Conservation (phyloP, 2,113 vertebrate genomes). For the Phylloscopus whistleri region DNA sequence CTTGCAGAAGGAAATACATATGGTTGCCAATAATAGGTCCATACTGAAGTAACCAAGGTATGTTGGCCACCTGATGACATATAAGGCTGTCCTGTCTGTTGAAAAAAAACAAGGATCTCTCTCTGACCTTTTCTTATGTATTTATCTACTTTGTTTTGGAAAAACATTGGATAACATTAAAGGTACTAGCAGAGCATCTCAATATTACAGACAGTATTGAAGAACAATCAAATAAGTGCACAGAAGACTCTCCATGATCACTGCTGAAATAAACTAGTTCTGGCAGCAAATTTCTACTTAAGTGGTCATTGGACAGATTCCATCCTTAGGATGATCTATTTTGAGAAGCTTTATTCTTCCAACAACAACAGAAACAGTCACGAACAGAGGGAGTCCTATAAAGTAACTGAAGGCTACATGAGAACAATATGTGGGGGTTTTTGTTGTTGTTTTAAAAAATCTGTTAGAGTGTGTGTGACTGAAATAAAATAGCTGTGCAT, state of each 20-base stretch:
- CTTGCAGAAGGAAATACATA: background rate
- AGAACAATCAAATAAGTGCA: conserved; percentile 19
- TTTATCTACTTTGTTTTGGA: background rate
- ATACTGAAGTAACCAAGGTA: background rate
- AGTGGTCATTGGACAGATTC: conserved; percentile 30
- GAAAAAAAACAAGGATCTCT: background rate
- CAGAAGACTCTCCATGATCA: background rate
- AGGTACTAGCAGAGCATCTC: background rate
- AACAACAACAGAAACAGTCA: conserved; percentile 25
- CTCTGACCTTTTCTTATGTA: background rate
- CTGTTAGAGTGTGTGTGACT: background rate
- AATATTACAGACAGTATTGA: background rate
- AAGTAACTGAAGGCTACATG: background rate
- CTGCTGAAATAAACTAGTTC: conserved; percentile 22
- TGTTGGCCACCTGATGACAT: background rate
- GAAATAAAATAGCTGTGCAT: background rate
- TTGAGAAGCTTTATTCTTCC: conserved; percentile 35
- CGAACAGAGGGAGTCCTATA: background rate
- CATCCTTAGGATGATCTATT: conserved; percentile 20
- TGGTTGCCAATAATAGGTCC: background rate
- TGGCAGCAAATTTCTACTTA: conserved; percentile 27
- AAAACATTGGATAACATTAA: background rate
- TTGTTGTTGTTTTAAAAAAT: background rate
- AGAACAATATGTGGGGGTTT: background rate
- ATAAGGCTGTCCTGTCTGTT: background rate